These are phyloP conservation scores for Koerneria pararmatus DNA, from an alignment of 2,888 invertebrate species.

Conservation along the genomic window DNA sequence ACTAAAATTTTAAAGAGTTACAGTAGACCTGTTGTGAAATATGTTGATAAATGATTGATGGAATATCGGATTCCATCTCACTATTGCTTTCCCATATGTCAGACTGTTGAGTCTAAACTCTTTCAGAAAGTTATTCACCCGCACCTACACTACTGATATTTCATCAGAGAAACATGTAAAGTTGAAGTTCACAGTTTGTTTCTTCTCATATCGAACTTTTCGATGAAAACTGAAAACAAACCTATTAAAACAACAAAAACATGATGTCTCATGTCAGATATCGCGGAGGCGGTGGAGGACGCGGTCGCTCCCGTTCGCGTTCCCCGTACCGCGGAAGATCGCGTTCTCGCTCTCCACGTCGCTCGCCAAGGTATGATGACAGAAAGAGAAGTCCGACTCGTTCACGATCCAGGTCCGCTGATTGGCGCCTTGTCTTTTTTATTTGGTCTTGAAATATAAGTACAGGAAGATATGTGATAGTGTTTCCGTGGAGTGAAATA, in stretches of 20 bases:
- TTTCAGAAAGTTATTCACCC: too few species aligned
- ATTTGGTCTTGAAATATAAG: not conserved
- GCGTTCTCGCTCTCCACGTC: slow-evolving; percentile 21
- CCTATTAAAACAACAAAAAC: not conserved
- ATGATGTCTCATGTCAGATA: slow-evolving; percentile 1
- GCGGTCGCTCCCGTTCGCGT: slow-evolving; percentile 11
- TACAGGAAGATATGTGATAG: not conserved
- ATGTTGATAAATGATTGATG: too few species aligned
- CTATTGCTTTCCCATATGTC: too few species aligned
- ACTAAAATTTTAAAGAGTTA: too few species aligned
- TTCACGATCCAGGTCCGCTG: slow-evolving; percentile 20
- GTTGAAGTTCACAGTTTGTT: not conserved
- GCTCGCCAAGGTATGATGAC: slow-evolving; percentile 24
- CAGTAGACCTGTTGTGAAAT: too few species aligned
- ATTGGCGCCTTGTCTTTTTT: not conserved
- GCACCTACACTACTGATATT: too few species aligned
- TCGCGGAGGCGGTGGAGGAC: slow-evolving; percentile 37
- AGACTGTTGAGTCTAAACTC: too few species aligned
- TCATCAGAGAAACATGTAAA: too few species aligned
- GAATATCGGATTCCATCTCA: too few species aligned
- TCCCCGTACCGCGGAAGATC: slow-evolving; percentile 21
- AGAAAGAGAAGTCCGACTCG: slow-evolving; percentile 22
- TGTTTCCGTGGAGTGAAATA: not conserved
- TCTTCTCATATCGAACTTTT: not conserved
- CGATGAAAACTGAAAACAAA: not conserved